Conservation (phyloP, 2,888 invertebrate genomes). For the Pharmacophagus antenor region DNA sequence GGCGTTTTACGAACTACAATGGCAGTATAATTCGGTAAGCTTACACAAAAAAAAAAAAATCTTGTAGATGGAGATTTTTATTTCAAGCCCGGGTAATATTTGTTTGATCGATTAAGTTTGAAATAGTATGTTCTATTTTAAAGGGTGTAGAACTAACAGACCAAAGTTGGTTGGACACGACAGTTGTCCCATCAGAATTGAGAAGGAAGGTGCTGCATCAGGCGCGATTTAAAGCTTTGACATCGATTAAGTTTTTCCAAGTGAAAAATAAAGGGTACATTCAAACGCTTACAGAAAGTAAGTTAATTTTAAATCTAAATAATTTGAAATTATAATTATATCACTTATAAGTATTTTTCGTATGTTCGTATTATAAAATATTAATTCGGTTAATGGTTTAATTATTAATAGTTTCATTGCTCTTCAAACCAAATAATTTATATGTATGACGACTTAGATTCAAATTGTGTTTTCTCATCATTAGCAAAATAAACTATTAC, state of each 20-base stretch:
- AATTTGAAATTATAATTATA: background rate
- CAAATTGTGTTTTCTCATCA: too few relatives aligned
- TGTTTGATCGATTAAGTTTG: too few relatives aligned
- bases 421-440: too few relatives aligned
- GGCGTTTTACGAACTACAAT: constrained; percentile 76
- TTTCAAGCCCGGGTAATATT: too few relatives aligned
- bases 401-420: too few relatives aligned
- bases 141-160: constrained; percentile 73
- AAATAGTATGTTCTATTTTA: background rate
- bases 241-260: constrained; percentile 71
- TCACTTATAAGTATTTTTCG: background rate
- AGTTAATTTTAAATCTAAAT: constrained; percentile 35
- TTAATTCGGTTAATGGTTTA: too few relatives aligned
- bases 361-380: background rate
- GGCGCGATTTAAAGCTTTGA: constrained; percentile 71
- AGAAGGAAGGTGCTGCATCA: constrained; percentile 72
- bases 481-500: too few relatives aligned
- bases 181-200: constrained; percentile 65
- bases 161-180: constrained; percentile 68
- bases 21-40: constrained; percentile 75
- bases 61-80: too few relatives aligned
- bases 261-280: constrained; percentile 75
- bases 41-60: background rate
- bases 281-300: constrained; percentile 71
- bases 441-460: too few relatives aligned